A percentile compares a stretch with the other conserved stretches of the same genome.
phyloP scores from a whole-genome alignment of 2,888 invertebrate genomes.

The Agrochola lota region DNA sequence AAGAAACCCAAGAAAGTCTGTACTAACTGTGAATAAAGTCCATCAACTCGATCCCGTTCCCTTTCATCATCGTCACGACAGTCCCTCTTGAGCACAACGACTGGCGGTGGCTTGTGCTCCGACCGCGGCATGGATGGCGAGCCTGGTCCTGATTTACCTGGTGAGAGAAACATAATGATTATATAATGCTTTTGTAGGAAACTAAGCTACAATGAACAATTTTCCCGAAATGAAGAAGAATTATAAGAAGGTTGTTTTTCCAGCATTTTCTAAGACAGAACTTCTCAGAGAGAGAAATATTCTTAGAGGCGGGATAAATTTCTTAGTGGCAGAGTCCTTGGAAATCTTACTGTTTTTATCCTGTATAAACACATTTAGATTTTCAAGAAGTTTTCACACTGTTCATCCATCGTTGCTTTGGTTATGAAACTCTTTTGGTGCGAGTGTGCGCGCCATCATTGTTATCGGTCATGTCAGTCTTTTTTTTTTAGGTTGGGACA shows the following conservation, averaged over 20 bases:
- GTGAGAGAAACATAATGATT: conserved; percentile 11
- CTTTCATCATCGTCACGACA: conserved; percentile 95
- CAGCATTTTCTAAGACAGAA: neutral
- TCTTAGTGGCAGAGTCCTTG: too few species aligned
- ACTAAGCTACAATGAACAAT: neutral
- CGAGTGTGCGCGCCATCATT: too few species aligned
- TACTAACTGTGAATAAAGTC: conserved; percentile 87
- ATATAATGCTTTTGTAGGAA: too few species aligned
- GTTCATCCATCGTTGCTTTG: too few species aligned
- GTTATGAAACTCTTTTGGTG: too few species aligned
- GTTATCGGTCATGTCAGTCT: too few species aligned
- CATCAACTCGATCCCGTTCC: conserved; percentile 82
- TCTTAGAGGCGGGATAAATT: too few species aligned
- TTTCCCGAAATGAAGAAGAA: neutral
- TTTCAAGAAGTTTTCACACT: too few species aligned
- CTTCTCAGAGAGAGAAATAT: too few species aligned
- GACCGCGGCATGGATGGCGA: conserved; percentile 92
- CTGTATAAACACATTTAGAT: too few species aligned
- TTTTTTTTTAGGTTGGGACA: too few species aligned
- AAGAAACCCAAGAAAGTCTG: neutral
- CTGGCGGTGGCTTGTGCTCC: conserved; percentile 96
- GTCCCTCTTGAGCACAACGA: conserved; percentile 97
- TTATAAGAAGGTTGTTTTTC: neutral
- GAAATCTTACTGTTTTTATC: too few species aligned
- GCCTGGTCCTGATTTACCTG: conserved; percentile 89